phyloP scores from a whole-genome alignment of 2,888 invertebrate species.

The Trypoxylon attenuatum region DNA sequence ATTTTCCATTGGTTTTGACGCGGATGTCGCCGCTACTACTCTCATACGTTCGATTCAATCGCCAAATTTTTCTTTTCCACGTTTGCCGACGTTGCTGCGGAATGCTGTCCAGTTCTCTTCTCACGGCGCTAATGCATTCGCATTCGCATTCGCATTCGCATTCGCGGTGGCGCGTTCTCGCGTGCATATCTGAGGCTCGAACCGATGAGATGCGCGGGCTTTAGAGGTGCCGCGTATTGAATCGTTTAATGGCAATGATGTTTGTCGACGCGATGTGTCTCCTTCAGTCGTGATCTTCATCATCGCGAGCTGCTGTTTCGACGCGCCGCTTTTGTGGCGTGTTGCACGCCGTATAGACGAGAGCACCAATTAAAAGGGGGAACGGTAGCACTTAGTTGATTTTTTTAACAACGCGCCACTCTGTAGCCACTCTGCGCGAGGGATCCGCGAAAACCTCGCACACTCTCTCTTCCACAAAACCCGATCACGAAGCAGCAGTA shows the following conservation, averaged over 20 bases:
- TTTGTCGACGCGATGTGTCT: slow-evolving; percentile 45
- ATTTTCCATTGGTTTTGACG: too few species aligned
- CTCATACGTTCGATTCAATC: too few species aligned
- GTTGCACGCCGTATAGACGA: slow-evolving; percentile 37
- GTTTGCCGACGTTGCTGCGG: too few species aligned
- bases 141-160: too few species aligned
- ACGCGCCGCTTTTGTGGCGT: slow-evolving; percentile 53
- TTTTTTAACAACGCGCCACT: slow-evolving; percentile 37
- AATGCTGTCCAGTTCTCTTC: too few species aligned
- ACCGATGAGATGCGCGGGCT: slow-evolving; percentile 25
- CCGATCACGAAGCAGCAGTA: not conserved
- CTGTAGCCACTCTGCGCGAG: slow-evolving; percentile 11
- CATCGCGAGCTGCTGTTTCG: slow-evolving; percentile 53
- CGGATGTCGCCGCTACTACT: too few species aligned
- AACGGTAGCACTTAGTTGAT: slow-evolving; percentile 32
- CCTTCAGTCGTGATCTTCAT: slow-evolving; percentile 53
- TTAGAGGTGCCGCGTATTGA: slow-evolving; percentile 43
- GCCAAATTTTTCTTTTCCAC: too few species aligned
- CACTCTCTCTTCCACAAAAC: too few species aligned
- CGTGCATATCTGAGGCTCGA: slow-evolving; percentile 23
- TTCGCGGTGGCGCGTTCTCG: slow-evolving; percentile 8
- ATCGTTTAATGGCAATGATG: slow-evolving; percentile 52
- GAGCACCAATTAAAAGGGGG: slow-evolving; percentile 58
- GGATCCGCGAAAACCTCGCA: too few species aligned
- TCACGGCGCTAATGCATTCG: too few species aligned